Evolutionary conservation across 2,888 invertebrate genomes (phyloP).

Genomic region (Embidobia sp.): DNA sequence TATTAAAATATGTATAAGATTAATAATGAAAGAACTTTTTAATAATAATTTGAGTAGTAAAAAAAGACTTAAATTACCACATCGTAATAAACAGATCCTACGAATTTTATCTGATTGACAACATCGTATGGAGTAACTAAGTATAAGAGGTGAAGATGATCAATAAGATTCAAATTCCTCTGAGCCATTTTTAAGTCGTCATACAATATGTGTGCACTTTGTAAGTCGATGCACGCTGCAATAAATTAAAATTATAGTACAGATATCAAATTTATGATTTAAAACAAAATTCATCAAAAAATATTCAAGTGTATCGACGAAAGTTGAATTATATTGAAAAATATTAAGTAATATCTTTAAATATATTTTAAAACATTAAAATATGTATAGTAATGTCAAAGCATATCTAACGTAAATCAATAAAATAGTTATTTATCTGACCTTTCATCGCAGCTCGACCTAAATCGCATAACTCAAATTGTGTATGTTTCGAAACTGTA

Average conservation of each 20-base stretch:
- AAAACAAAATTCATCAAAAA: too few species aligned
- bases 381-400: too few species aligned
- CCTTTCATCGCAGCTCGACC: conserved; percentile 93
- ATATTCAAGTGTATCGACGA: too few species aligned
- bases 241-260: conserved; percentile 27
- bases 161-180: conserved; percentile 88
- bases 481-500: conserved; percentile 79
- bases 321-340: too few species aligned
- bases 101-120: conserved; percentile 83
- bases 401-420: too few species aligned
- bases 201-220: conserved; percentile 87
- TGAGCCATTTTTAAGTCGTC: conserved; percentile 89
- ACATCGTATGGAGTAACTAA: conserved; percentile 91
- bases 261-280: too few species aligned
- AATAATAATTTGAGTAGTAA: too few species aligned
- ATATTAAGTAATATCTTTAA: too few species aligned
- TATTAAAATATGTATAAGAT: not conserved
- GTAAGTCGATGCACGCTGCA: conserved; percentile 90
- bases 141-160: conserved; percentile 93
- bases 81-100: conserved; percentile 83
- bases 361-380: too few species aligned
- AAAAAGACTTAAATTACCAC: too few species aligned
- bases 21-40: too few species aligned
- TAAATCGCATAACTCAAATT: conserved; percentile 85
- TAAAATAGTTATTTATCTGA: too few species aligned